phyloP scores from a whole-genome alignment of 2,113 vertebrate genomes.

The Hippocampus abdominalis region DNA sequence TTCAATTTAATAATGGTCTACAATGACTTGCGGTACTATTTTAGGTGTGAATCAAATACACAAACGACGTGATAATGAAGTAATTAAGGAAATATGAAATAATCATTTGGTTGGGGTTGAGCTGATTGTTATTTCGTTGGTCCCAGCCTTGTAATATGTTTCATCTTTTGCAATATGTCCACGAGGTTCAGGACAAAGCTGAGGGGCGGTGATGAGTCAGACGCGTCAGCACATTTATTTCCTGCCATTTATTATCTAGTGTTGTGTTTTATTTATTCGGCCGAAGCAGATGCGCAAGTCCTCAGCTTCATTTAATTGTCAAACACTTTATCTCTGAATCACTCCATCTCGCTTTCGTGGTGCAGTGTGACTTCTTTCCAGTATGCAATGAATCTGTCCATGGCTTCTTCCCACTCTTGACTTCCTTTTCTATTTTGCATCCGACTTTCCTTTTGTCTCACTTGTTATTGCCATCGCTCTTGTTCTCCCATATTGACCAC shows the following conservation, averaged over 20 bases:
- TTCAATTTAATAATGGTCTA: slow-evolving; percentile 20
- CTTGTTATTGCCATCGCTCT: slow-evolving; percentile 7
- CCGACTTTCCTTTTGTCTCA: slow-evolving; percentile 19
- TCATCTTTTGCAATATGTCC: not conserved
- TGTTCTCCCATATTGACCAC: slow-evolving; percentile 2
- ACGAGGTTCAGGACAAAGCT: slow-evolving; percentile 12
- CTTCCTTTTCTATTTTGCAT: slow-evolving; percentile 17
- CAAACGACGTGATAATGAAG: slow-evolving; percentile 28
- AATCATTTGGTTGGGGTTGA: slow-evolving; percentile 18
- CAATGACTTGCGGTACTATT: slow-evolving; percentile 37
- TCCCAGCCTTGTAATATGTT: slow-evolving; percentile 4
- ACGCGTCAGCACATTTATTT: slow-evolving; percentile 43
- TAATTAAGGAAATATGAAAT: slow-evolving; percentile 40
- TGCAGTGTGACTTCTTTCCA: slow-evolving; percentile 70
- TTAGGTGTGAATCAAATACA: slow-evolving; percentile 42
- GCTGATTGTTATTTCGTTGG: slow-evolving; percentile 8
- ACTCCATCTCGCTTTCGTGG: slow-evolving; percentile 61
- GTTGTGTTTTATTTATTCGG: slow-evolving; percentile 47
- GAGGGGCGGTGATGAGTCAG: slow-evolving; percentile 20
- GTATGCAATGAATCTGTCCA: slow-evolving; percentile 57
- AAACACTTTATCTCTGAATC: slow-evolving; percentile 57
- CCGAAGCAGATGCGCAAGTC: slow-evolving; percentile 12
- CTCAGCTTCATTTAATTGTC: slow-evolving; percentile 55
- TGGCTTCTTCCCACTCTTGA: slow-evolving; percentile 41
- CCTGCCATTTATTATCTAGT: slow-evolving; percentile 30